Evolutionary conservation across 1,140 invertebrate genomes (phyloP).

Genomic region (Ditylenchus dipsaci): DNA sequence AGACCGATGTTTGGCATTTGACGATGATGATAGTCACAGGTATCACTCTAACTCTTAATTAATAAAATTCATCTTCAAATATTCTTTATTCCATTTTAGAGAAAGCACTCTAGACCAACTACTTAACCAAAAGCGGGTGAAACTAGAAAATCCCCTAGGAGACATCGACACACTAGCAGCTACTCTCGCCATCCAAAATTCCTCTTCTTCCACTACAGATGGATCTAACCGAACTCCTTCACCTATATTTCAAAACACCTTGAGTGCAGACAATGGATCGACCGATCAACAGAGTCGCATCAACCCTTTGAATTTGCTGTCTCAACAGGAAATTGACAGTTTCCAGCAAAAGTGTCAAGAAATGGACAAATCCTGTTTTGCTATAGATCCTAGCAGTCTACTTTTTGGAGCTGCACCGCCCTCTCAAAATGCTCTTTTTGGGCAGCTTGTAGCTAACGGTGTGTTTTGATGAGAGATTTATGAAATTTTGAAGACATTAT

Average conservation of each 20-base stretch:
- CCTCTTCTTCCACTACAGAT: not conserved
- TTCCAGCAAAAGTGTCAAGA: not conserved
- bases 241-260: not conserved
- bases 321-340: not conserved
- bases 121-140: conserved; percentile 28
- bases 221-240: not conserved
- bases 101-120: conserved; percentile 28
- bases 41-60: conserved; percentile 3
- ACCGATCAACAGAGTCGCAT: not conserved
- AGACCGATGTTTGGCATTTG: conserved; percentile 17
- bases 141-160: conserved; percentile 14
- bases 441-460: conserved; percentile 22
- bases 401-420: conserved; percentile 8
- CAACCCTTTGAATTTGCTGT: not conserved
- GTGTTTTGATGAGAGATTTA: not conserved
- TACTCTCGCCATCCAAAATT: not conserved
- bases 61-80: not conserved
- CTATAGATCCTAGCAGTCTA: not conserved
- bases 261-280: too few species aligned
- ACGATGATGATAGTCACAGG: conserved; percentile 20
- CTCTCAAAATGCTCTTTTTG: conserved; percentile 33
- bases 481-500: not conserved
- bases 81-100: conserved; percentile 5
- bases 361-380: not conserved
- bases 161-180: not conserved